Conservation (phyloP, 2,113 vertebrate genomes). For the Nothoprocta pentlandii region DNA sequence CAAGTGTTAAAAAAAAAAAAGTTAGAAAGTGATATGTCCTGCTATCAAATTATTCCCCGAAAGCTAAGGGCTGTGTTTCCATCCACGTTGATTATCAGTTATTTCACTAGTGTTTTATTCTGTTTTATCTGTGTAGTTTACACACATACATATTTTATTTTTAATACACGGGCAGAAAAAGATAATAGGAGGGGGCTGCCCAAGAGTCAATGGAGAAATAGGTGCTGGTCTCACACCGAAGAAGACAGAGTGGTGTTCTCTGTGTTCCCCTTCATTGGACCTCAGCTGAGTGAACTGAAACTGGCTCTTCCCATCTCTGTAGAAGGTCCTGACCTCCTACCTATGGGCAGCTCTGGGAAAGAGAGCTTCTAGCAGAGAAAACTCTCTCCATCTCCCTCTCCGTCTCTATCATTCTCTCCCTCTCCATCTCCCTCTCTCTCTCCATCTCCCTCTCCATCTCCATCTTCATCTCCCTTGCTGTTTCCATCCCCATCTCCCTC, state of each 20-base stretch:
- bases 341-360: not conserved
- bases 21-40: conserved; percentile 7
- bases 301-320: conserved; percentile 44
- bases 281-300: conserved; percentile 57
- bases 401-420: not conserved
- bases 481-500: not conserved
- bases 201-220: not conserved
- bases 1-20: not conserved
- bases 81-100: not conserved
- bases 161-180: not conserved
- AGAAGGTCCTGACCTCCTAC: conserved; percentile 51
- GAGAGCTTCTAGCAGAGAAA: not conserved
- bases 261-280: not conserved
- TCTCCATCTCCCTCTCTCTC: not conserved
- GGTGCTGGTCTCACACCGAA: not conserved
- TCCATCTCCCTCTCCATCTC: not conserved
- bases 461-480: not conserved
- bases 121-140: not conserved
- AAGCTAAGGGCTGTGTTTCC: conserved; percentile 21
- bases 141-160: not conserved
- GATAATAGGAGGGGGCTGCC: not conserved
- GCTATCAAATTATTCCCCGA: not conserved
- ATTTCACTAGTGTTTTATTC: not conserved
- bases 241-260: not conserved
- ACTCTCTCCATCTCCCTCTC: not conserved